Evolutionary conservation across 2,113 vertebrate genomes (phyloP), one percentile per base, ranked within the genome.

Genomic region (Pardalotus punctatus): DNA sequence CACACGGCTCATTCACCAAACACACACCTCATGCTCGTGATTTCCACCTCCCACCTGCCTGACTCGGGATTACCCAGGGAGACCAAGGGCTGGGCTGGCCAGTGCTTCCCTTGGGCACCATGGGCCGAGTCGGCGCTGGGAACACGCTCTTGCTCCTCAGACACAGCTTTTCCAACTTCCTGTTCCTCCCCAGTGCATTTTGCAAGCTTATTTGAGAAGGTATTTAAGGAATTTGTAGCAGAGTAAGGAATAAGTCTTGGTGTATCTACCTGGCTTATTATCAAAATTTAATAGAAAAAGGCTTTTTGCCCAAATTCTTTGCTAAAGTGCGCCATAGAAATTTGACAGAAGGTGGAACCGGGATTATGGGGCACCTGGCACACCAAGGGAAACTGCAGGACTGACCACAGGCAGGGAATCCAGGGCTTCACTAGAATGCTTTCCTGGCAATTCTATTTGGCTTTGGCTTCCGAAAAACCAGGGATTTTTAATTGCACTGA

Each of bases 61-160:
- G 64, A 22, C 51, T 20, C 2, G 0, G 48, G 45, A 48, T 16
- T 19, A 14, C 18, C 57, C 23, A 43, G 0, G 0, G 47, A 25
- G 40, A 48, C 36, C 42, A 3, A 29, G 50, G 20, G 48, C 72
- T 67, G 2, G 2, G 14, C 82, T 48, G 38, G 67, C 66, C 27
- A 24, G 28, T 2, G 51, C 56, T 61, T 28, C 12, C 2, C 76
- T 48, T 1, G 2, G 38, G 40, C 33, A 42, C 43, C 2, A 0
- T 2, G 0, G 43, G 31, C 64, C 0, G 0, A 48, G 29, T 9
- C 33, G 6, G 57, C 20, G 2, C 42, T 11, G 54, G 73, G 36
- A 83, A 51, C 20, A 3, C 1, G 0, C 33, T 33, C 74, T 19
- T 45, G 2, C 33, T 42, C 92, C 70, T 67, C 87, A 74, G 54